These are phyloP conservation scores for Phoenoteleia sp. DNA, from an alignment of 2,888 invertebrate genomes.

Conservation along the genomic window DNA sequence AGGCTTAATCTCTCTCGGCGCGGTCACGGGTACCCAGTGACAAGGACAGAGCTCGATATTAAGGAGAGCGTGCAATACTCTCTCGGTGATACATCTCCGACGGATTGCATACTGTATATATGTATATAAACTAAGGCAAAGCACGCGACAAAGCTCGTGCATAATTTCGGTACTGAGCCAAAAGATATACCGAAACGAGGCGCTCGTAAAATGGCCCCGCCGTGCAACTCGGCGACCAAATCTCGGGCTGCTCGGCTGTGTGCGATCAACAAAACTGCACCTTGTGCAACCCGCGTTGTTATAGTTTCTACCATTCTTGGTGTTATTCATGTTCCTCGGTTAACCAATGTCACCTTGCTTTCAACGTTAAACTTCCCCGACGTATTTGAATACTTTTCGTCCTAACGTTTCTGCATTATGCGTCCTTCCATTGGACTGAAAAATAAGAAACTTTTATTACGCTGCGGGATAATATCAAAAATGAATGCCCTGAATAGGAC, in stretches of 20 bases:
- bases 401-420: conserved; percentile 47
- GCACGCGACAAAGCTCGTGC: conserved; percentile 66
- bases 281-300: conserved; percentile 49
- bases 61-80: conserved; percentile 64
- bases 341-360: conserved; percentile 32
- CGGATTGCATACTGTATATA: too few species aligned
- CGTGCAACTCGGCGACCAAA: conserved; percentile 48
- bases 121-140: conserved; percentile 69
- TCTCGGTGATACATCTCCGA: conserved; percentile 69
- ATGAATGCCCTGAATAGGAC: conserved; percentile 38
- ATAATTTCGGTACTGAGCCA: conserved; percentile 62
- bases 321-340: conserved; percentile 63
- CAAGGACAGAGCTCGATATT: conserved; percentile 50
- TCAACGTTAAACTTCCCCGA: conserved; percentile 51
- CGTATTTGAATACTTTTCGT: conserved; percentile 68
- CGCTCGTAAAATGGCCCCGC: conserved; percentile 68
- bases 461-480: conserved; percentile 40
- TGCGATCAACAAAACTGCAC: conserved; percentile 46
- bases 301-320: conserved; percentile 64
- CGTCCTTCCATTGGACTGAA: conserved; percentile 40
- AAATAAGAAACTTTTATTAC: conserved; percentile 59
- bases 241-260: conserved; percentile 43
- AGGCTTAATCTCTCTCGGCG: conserved; percentile 75
- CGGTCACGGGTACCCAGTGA: conserved; percentile 66
- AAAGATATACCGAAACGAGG: conserved; percentile 64